Percentiles rank a stretch among this genome's conserved stretches.
Evolutionary conservation across 1,140 invertebrate genomes (phyloP).

Genomic region (Nymphalis io): DNA sequence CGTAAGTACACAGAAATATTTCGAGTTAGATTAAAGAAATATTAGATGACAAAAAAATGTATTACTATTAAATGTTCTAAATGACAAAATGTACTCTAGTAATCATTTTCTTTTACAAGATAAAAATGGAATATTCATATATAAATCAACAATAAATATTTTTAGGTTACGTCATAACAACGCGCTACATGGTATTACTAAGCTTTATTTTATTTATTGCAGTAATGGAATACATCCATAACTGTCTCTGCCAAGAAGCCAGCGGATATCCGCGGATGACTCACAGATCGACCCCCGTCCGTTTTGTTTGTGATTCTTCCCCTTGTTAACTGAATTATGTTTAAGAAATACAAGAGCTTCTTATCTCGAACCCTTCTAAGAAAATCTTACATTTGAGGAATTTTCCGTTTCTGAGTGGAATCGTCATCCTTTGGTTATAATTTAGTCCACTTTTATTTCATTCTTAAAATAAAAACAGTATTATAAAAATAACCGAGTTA

Average conservation of each 20-base stretch:
- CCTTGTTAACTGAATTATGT: slow-evolving; percentile 77
- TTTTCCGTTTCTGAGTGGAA: slow-evolving; percentile 42
- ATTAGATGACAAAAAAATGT: too few relatives aligned
- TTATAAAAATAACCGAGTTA: slow-evolving; percentile 41
- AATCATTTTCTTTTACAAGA: too few relatives aligned
- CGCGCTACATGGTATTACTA: slow-evolving; percentile 31
- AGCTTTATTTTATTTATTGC: slow-evolving; percentile 53
- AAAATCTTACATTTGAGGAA: slow-evolving; percentile 67
- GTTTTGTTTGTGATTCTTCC: slow-evolving; percentile 72
- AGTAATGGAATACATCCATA: slow-evolving; percentile 69
- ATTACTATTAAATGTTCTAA: too few relatives aligned
- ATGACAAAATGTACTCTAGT: too few relatives aligned
- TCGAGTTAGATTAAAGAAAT: too few relatives aligned
- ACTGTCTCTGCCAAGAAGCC: slow-evolving; percentile 60
- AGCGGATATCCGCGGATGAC: slow-evolving; percentile 70
- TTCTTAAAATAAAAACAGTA: slow-evolving; percentile 39
- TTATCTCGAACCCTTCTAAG: slow-evolving; percentile 64
- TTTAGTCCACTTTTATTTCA: slow-evolving; percentile 43
- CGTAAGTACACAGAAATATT: too few relatives aligned
- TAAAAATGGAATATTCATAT: neutral
- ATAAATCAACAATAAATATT: neutral
- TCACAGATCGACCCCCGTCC: slow-evolving; percentile 62
- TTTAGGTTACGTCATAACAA: slow-evolving; percentile 8
- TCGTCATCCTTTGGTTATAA: slow-evolving; percentile 44
- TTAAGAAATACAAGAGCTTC: slow-evolving; percentile 65